Evolutionary conservation across 1,140 invertebrate species (phyloP), one percentile per base, ranked within the genome.

Genomic region (Drosophila nasuta): DNA sequence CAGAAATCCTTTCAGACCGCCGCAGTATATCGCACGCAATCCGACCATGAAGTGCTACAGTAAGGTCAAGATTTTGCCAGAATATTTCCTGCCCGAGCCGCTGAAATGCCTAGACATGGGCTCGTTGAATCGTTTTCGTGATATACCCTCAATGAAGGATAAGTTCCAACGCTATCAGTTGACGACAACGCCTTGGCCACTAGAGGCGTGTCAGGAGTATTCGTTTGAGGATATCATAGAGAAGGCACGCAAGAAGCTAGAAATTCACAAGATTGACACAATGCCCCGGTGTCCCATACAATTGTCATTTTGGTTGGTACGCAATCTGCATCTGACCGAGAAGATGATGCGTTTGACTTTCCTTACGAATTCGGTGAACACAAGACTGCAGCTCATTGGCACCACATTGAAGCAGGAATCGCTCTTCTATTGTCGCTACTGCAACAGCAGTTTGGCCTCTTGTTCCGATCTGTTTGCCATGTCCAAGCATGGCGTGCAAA

Each of bases 401-500:
- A 93, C 93, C 72, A 93, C 95, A 59, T 93, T 96, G 35, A 92
- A 94, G 70, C 94, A 92, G 25, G 86, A 91, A 62, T 81, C 94
- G 75, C 93, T 95, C 52, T 92, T 94, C 48, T 93, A 97, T 20
- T 94, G 94, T 69, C 97, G 97, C 79, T 92, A 91, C 28, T 92
- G 94, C 57, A 97, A 97, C 91, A 91, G 93, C 20, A 77, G 83
- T 10, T 94, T 97, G 48, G 95, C 95, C 11, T 93, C 95, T 72
- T 96, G 95, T 51, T 94, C 93, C 3, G 94, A 97, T 79, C 94
- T 97, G 41, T 97, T 98, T 92, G 95, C 96, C 45, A 97, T 98
- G 96, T 96, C 96, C 11, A 94, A 95, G 66, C 96, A 97, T 90
- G 97, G 97, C 0, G 95, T 96, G 0, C 95, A 97, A 91, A 95